Percentiles rank a stretch among this genome's conserved stretches.
phyloP scores from a whole-genome alignment of 1,140 invertebrate genomes.

The Saccostrea glomerata region DNA sequence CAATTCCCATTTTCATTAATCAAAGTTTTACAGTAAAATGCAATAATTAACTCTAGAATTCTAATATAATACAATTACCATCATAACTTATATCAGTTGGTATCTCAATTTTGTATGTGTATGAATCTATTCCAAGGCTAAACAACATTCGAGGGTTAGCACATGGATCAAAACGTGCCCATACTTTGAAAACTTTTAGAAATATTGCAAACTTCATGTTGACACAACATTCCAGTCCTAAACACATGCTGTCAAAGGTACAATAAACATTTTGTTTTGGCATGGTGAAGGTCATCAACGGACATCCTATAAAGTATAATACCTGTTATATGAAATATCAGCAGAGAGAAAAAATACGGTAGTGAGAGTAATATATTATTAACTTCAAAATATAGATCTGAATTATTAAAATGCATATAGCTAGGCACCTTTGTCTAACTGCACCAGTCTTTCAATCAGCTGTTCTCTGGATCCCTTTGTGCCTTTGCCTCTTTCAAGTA shows the following conservation, averaged over 20 bases:
- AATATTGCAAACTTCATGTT: slow-evolving; percentile 50
- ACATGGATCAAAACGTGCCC: slow-evolving; percentile 58
- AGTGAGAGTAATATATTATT: too few relatives aligned
- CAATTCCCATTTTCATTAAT: too few relatives aligned
- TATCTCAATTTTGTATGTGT: not conserved
- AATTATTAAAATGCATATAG: too few relatives aligned
- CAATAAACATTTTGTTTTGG: slow-evolving; percentile 64
- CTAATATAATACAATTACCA: not conserved
- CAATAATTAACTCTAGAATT: not conserved
- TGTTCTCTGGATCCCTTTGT: slow-evolving; percentile 52
- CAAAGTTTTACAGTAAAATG: not conserved
- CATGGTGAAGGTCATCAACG: slow-evolving; percentile 59
- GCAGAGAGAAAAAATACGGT: too few relatives aligned
- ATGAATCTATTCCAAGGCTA: not conserved
- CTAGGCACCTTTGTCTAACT: slow-evolving; percentile 44
- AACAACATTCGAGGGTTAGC: not conserved
- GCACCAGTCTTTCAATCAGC: slow-evolving; percentile 48
- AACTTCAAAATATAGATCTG: too few relatives aligned
- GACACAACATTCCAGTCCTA: slow-evolving; percentile 64
- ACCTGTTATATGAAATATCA: too few relatives aligned
- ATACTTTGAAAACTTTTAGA: slow-evolving; percentile 58
- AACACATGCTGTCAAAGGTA: slow-evolving; percentile 62
- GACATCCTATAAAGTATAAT: slow-evolving; percentile 61
- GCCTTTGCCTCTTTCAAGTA: slow-evolving; percentile 49
- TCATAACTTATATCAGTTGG: not conserved